Evolutionary conservation across 2,113 vertebrate species (phyloP), one percentile per base, ranked within the genome.

Genomic region (Egretta garzetta): DNA sequence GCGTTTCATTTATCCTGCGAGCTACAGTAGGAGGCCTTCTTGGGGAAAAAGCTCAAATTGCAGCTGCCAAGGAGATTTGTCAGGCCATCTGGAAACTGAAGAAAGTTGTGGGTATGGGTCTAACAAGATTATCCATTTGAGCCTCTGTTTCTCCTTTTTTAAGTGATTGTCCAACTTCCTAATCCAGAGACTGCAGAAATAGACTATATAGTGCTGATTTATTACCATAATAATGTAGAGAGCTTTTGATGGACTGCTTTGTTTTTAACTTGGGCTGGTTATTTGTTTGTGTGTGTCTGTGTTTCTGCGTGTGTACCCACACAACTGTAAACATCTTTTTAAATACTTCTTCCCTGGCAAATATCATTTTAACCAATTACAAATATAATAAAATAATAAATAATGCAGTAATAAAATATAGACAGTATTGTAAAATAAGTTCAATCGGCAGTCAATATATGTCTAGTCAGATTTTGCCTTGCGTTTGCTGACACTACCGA

Each of bases 31-130:
- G 99, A 92, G 97, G 98, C 49, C 98, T 99, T 94, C 98, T 99
- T 62, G 99, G 99, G 75, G 99, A 99, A 97, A 99, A 99, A 97
- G 99, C 99, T 93, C 99, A 99, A 96, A 98, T 98, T 97, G 98
- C 98, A 96, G 99, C 99, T 81, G 99, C 98, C 93, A 99, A 98
- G 81, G 99, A 99, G 90, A 98, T 99, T 90, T 99, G 99, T 93
- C 97, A 98, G 91, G 89, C 98, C 53, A 97, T 99, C 96, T 98
- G 98, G 73, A 98, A 98, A 71, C 98, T 99, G 95, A 99, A 98
- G 97, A 99, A 96, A 96, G 96, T 98, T 95, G 67, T 98, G 77
- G 99, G 99, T 99, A 98, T 98, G 99, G 45, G 68, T 94, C 64
- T 95, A 86, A 96, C 90, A 89, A 97, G 79, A 96, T 94, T 95